phyloP scores from a whole-genome alignment of 2,113 vertebrate species.

The Lasiurus cinereus region DNA sequence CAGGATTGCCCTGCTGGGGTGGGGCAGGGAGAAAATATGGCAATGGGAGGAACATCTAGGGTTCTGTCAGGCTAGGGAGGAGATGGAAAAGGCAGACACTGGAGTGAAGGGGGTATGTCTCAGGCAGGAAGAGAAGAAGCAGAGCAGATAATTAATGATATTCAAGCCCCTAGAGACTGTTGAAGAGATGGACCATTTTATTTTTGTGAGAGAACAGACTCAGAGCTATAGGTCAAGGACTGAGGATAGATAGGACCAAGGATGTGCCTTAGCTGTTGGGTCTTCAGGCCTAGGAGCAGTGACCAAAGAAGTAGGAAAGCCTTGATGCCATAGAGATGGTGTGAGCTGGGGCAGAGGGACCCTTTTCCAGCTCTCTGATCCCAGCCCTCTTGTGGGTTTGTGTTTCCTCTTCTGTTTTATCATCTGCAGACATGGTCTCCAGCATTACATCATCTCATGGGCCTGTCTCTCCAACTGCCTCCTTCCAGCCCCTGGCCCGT shows the following conservation, averaged over 20 bases:
- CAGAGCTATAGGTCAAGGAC: no score
- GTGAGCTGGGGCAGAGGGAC: not conserved
- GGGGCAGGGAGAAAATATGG: not conserved
- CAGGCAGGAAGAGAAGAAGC: not conserved
- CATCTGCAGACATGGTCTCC: conserved; percentile 35
- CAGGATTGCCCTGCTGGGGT: not conserved
- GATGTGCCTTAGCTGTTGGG: not conserved
- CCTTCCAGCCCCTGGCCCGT: conserved; percentile 77
- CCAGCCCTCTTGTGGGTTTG: not conserved
- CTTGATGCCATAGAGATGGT: not conserved
- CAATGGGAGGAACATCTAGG: not conserved
- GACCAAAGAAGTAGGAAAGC: not conserved
- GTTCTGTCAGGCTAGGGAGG: not conserved
- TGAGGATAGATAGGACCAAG: not conserved
- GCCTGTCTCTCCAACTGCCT: conserved; percentile 77
- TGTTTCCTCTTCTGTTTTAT: conserved; percentile 55
- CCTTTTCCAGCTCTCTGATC: not conserved
- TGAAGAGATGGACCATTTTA: not conserved
- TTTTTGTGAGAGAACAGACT: not conserved
- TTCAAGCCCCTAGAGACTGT: not conserved
- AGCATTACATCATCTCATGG: not conserved
- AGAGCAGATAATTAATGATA: not conserved
- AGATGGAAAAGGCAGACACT: not conserved
- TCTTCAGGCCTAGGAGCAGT: not conserved
- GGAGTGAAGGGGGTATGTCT: not conserved